phyloP scores from a whole-genome alignment of 2,113 vertebrate genomes.

The Donacobius atricapilla region DNA sequence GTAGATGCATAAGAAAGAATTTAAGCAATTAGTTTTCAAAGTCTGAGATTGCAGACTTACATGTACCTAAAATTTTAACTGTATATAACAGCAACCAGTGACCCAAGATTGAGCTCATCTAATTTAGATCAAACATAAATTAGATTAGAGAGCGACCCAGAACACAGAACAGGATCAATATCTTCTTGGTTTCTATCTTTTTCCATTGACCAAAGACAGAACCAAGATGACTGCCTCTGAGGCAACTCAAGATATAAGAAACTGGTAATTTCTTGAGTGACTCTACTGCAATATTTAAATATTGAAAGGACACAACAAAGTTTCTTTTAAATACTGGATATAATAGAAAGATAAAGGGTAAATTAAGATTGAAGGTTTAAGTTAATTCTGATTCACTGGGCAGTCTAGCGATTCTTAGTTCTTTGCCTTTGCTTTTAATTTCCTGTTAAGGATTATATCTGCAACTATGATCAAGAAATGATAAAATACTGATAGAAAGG shows the following conservation, averaged over 20 bases:
- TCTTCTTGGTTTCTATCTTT: neutral
- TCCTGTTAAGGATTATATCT: neutral
- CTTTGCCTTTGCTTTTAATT: constrained; percentile 7
- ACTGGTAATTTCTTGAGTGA: neutral
- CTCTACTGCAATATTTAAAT: neutral
- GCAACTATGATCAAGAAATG: neutral
- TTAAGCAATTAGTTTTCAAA: neutral
- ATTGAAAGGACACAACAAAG: neutral
- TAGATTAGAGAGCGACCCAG: neutral
- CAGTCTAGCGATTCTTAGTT: neutral
- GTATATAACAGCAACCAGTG: neutral
- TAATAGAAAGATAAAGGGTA: neutral
- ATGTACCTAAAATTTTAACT: neutral
- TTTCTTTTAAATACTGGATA: neutral
- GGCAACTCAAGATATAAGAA: neutral
- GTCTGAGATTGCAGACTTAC: neutral
- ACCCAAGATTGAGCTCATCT: neutral
- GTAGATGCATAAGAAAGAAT: neutral
- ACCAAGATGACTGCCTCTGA: neutral
- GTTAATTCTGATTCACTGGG: neutral
- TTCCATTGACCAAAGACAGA: neutral
- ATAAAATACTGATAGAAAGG: neutral
- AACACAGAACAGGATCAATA: neutral
- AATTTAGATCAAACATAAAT: neutral
- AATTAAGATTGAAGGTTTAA: neutral